These are phyloP conservation scores for Manacus vitellinus DNA, from an alignment of 2,113 vertebrate species.

Conservation along the genomic window DNA sequence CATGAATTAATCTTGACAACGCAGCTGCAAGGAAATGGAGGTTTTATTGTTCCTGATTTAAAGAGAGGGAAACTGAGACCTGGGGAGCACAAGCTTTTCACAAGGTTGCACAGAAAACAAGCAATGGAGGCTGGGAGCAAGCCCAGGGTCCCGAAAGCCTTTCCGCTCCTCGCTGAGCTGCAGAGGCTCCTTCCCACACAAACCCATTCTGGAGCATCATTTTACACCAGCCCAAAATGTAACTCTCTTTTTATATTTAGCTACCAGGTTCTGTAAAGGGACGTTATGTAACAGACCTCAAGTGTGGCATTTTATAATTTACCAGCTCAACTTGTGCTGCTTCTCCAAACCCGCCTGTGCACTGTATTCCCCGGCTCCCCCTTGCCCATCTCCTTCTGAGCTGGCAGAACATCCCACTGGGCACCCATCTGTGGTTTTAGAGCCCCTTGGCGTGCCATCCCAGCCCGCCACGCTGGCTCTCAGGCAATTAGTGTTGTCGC, in stretches of 20 bases:
- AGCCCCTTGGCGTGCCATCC: fast-evolving
- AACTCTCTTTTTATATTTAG: constrained; percentile 69
- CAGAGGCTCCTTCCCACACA: constrained; percentile 50
- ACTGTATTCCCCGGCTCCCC: background rate
- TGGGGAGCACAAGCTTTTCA: background rate
- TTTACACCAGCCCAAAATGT: constrained; percentile 48
- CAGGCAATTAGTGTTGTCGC: background rate
- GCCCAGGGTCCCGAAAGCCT: background rate
- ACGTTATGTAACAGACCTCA: constrained; percentile 65
- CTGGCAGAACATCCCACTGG: background rate
- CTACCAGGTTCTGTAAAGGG: constrained; percentile 55
- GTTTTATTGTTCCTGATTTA: background rate
- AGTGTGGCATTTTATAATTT: constrained; percentile 58
- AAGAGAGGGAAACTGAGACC: background rate
- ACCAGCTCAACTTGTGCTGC: constrained; percentile 44
- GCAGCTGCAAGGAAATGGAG: constrained; percentile 26
- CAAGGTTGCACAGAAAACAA: background rate
- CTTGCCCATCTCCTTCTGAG: background rate
- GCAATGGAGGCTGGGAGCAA: background rate
- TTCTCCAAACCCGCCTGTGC: background rate
- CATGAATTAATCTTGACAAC: constrained; percentile 4
- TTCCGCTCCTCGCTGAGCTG: background rate
- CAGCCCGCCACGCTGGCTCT: background rate
- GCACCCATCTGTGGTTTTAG: background rate
- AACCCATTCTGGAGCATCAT: background rate